Percentiles rank a stretch among this genome's conserved stretches.
phyloP scores from a whole-genome alignment of 2,113 vertebrate species.

The Peromyscus maniculatus region DNA sequence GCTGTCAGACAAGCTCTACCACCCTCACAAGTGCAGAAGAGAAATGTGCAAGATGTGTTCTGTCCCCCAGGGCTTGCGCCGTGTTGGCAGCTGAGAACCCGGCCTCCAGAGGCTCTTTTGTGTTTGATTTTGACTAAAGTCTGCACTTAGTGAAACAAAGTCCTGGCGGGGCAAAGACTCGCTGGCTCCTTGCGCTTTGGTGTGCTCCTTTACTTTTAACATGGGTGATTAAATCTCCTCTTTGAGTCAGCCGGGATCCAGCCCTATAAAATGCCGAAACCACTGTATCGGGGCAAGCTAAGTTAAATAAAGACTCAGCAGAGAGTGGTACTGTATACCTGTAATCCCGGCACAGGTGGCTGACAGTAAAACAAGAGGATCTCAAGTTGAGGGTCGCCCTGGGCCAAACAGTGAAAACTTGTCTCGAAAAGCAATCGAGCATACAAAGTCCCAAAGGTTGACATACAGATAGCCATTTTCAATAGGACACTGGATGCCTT shows the following conservation, averaged over 20 bases:
- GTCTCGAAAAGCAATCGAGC: not conserved
- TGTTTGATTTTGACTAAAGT: constrained; percentile 18
- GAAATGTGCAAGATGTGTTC: constrained; percentile 10
- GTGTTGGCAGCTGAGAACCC: not conserved
- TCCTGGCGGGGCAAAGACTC: not conserved
- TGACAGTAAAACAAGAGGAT: no score
- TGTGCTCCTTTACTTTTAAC: not conserved
- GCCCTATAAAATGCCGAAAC: not conserved
- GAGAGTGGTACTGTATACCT: not conserved
- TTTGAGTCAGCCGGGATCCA: not conserved
- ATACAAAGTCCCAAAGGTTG: not conserved
- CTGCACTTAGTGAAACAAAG: not conserved
- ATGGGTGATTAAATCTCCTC: not conserved
- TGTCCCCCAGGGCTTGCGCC: not conserved
- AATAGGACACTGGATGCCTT: not conserved
- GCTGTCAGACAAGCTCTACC: constrained; percentile 72
- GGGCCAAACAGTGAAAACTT: not conserved
- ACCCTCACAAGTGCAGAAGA: not conserved
- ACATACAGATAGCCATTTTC: not conserved
- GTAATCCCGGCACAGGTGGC: not conserved
- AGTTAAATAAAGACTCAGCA: not conserved
- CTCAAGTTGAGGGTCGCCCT: not conserved
- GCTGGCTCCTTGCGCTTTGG: not conserved
- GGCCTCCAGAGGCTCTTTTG: not conserved
- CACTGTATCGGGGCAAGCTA: not conserved